A percentile compares a stretch with the other conserved stretches of the same genome.
These are phyloP conservation scores for Drosophila ambigua DNA, from an alignment of 1,140 invertebrate genomes.

Conservation along the genomic window DNA sequence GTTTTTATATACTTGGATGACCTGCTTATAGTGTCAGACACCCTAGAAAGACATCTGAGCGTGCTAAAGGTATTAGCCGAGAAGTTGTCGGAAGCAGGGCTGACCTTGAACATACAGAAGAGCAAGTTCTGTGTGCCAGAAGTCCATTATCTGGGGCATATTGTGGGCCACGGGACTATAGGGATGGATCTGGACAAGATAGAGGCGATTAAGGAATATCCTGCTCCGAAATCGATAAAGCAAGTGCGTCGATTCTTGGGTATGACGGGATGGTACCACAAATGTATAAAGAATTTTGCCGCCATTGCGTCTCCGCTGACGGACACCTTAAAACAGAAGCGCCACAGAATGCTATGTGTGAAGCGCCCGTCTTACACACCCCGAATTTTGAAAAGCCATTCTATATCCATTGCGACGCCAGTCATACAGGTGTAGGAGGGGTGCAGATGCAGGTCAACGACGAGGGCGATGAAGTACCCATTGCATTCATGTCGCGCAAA, in stretches of 20 bases:
- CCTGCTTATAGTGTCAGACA: conserved; percentile 6
- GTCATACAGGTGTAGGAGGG: too few relatives aligned
- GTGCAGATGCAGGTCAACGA: too few relatives aligned
- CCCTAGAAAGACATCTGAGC: conserved; percentile 3
- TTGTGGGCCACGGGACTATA: conserved; percentile 18
- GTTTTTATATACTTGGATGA: too few relatives aligned
- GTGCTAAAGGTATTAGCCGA: conserved; percentile 3
- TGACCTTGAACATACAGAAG: conserved; percentile 17
- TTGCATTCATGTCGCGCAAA: too few relatives aligned
- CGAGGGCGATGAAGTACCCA: too few relatives aligned
- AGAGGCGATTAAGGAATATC: not conserved
- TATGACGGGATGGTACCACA: not conserved
- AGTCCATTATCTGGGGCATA: conserved; percentile 13
- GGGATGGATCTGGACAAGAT: conserved; percentile 16
- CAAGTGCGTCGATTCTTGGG: not conserved
- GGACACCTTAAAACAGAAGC: not conserved
- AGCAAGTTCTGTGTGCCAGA: conserved; percentile 15
- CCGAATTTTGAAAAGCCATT: too few relatives aligned
- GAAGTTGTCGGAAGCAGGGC: conserved; percentile 1
- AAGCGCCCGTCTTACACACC: too few relatives aligned
- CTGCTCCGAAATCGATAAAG: conserved; percentile 6
- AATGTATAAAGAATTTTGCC: not conserved
- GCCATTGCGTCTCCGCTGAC: not conserved
- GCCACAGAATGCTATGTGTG: too few relatives aligned
- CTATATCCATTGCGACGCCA: too few relatives aligned